phyloP scores from a whole-genome alignment of 2,888 invertebrate genomes.

The Leucania comma region DNA sequence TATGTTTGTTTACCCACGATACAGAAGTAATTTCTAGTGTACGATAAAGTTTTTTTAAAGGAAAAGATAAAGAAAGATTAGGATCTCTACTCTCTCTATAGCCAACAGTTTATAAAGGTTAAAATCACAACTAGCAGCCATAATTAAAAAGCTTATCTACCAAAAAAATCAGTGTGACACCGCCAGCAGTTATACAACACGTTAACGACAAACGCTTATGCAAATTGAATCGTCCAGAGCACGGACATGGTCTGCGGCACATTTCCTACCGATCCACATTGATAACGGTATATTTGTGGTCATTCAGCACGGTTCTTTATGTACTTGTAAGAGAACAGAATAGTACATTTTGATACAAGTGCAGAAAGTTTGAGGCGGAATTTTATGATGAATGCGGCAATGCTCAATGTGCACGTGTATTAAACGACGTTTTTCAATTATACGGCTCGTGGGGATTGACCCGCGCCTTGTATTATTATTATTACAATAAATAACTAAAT shows the following conservation, averaged over 20 bases:
- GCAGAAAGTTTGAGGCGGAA: no score
- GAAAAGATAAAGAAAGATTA: no score
- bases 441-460: no score
- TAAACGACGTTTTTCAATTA: no score
- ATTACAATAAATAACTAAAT: no score
- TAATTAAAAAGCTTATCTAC: conserved; percentile 16
- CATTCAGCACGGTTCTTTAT: conserved; percentile 64
- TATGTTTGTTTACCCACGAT: no score
- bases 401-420: no score
- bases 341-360: no score
- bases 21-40: no score
- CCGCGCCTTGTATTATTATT: no score
- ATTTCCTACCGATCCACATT: conserved; percentile 72
- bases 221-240: conserved; percentile 78
- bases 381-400: no score
- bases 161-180: conserved; percentile 22
- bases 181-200: conserved; percentile 57
- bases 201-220: conserved; percentile 80
- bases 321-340: background rate
- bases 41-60: no score
- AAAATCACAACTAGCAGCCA: background rate
- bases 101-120: background rate
- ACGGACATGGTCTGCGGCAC: conserved; percentile 69
- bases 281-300: conserved; percentile 81
- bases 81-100: background rate